A percentile compares a stretch with the other conserved stretches of the same genome.
These are phyloP conservation scores for Reinhardtius hippoglossoides DNA, from an alignment of 2,113 vertebrate genomes.

Conservation along the genomic window DNA sequence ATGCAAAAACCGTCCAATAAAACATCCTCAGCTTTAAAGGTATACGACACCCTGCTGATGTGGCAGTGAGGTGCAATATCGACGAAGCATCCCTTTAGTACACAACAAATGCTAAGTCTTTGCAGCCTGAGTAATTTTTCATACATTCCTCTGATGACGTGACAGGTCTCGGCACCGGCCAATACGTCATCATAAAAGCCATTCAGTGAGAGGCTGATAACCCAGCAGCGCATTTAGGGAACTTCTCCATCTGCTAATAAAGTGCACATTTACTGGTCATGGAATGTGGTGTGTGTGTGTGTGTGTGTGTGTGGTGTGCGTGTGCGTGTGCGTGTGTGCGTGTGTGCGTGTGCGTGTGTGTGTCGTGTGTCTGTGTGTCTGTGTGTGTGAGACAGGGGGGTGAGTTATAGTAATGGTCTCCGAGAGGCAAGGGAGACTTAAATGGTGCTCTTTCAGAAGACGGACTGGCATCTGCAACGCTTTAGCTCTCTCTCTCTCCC, in stretches of 20 bases:
- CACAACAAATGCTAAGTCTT: no score
- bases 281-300: constrained; percentile 46
- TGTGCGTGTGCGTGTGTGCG: constrained; percentile 11
- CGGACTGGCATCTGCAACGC: constrained; percentile 72
- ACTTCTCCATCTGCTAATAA: constrained; percentile 74
- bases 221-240: constrained; percentile 42
- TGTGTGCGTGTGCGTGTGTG: constrained; percentile 4
- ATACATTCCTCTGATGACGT: constrained; percentile 46
- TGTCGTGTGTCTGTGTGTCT: constrained; percentile 9
- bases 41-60: not conserved
- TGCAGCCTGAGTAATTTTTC: constrained; percentile 35
- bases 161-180: constrained; percentile 42
- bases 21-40: constrained; percentile 10
- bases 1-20: constrained; percentile 17
- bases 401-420: constrained; percentile 78
- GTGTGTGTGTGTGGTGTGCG: constrained; percentile 6
- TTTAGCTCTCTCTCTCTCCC: constrained; percentile 36
- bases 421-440: constrained; percentile 68
- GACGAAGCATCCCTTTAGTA: not conserved
- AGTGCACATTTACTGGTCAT: constrained; percentile 63
- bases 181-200: constrained; percentile 68
- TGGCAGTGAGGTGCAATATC: constrained; percentile 9
- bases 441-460: constrained; percentile 78
- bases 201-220: constrained; percentile 56
- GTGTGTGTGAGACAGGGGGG: not conserved